A percentile compares a stretch with the other conserved stretches of the same genome.
Conservation (phyloP, 2,888 invertebrate species). For the Metopia argyrocephala region DNA sequence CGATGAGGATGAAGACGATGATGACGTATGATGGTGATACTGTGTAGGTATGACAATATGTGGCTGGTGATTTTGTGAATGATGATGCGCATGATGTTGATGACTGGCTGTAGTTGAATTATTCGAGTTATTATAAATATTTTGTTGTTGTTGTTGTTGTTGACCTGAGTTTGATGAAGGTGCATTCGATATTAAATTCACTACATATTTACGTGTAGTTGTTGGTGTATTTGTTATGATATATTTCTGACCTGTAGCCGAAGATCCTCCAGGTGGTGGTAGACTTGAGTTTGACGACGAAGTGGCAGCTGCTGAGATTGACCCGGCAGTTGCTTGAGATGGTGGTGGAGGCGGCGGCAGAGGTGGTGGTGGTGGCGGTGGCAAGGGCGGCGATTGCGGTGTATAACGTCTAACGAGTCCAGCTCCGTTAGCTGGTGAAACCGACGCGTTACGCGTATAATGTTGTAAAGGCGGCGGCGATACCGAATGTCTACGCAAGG, state of each 20-base stretch:
- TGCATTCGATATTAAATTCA: conserved; percentile 75
- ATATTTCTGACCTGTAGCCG: conserved; percentile 65
- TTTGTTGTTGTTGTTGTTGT: conserved; percentile 15
- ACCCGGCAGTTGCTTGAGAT: conserved; percentile 40
- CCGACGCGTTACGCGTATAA: conserved; percentile 72
- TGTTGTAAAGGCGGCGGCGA: conserved; percentile 73
- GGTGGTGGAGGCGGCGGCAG: conserved; percentile 39
- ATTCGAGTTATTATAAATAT: conserved; percentile 65
- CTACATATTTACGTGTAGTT: conserved; percentile 74
- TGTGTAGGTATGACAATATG: conserved; percentile 34
- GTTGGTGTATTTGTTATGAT: conserved; percentile 64
- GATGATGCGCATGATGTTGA: conserved; percentile 40
- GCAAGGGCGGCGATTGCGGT: conserved; percentile 66
- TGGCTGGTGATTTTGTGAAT: conserved; percentile 49
- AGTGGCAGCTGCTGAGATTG: conserved; percentile 62
- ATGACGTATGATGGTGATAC: conserved; percentile 15
- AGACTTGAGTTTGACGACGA: conserved; percentile 45
- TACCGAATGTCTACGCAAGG: conserved; percentile 69
- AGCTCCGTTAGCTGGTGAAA: conserved; percentile 70
- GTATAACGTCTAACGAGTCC: conserved; percentile 69
- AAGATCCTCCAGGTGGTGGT: conserved; percentile 59
- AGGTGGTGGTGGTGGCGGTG: conserved; percentile 61
- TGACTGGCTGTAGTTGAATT: conserved; percentile 55
- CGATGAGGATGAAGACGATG: conserved; percentile 18
- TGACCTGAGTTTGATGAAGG: conserved; percentile 63